Base-by-base conservation (phyloP, 2,797 vertebrate species). In the Moxostoma hubbsi region DNA sequence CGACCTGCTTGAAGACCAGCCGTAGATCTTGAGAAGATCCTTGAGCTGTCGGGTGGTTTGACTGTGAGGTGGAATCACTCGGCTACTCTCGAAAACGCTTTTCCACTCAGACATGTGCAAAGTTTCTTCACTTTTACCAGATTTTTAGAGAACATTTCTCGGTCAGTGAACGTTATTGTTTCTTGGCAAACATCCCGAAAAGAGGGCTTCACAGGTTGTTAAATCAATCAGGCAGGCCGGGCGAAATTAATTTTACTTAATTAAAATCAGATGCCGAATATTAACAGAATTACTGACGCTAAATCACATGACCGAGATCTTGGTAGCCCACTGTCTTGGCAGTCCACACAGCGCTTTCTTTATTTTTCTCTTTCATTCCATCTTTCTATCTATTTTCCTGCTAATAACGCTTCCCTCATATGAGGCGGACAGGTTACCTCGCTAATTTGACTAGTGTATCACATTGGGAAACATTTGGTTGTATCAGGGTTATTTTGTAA, bases 41-140 rank as follows among this genome's bases (percentile, higher is more conserved):
- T 4, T 15, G 55, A 0, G 89, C 69, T 88, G 85, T 9, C 92
- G 91, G 0, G 86, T 81, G 0, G 94, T 92, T 83, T 94, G 94
- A 0, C 88, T 74, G 78, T 93, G 93, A 0, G 95, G 93, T 0
- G 95, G 95, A 4, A 96, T 80, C 1, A 88, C 12, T 1, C 88
- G 87, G 58, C 82, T 88, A 46, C 85, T 89, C 13, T 85, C 50
- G 61, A 95, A 96, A 79, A 87, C 36, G 49, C 64, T 75, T 43
- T 84, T 90, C 96, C 96, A 96, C 82, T 90, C 87, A 0, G 75
- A 79, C 92, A 93, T 92, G 9, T 53, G 66, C 67, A 36, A 6
- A 80, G 11, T 63, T 15, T 12, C 45, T 53, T 8, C 5, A 24
- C 15, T 13, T 5, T 4, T 46, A 24, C 46, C 3, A 68, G n/a